Base-by-base conservation (phyloP, 2,888 invertebrate species). In the Drosophila eohydei region DNA sequence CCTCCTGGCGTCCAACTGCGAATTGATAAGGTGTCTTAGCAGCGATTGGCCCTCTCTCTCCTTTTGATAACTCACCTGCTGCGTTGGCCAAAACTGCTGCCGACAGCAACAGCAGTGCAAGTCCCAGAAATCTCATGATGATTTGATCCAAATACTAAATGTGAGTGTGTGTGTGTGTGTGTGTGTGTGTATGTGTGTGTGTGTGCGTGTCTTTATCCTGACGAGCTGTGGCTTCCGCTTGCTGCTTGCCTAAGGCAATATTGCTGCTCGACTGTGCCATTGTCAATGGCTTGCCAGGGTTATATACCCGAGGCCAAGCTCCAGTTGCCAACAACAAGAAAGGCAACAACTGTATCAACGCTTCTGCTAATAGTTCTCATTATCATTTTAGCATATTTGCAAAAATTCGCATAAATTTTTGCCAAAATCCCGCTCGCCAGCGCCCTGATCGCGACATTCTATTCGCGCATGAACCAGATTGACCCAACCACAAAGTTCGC, bases 321-420 rank as follows among this genome's bases (percentile, higher is more conserved):
- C 71, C 68, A 72, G 62, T 74, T 77, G 58, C 36, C 72, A 71
- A 64, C 71, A 60, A 59, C 61, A 61, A 66, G 63, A 43, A 66
- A 66, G 69, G 61, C 69, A 56, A 54, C 63, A 61, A 66, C 66
- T 55, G 71, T 57, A 48, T 59, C 50, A 74, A 26, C 63, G 46
- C 57, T 44, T 51, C 43, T 60, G 55, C 63, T 60, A 68, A 78
- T 60, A 68, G 64, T 75, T 69, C 83, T 88, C 83, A 88, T 84
- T 83, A 88, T 71, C 88, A 83, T 85, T 80, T 87, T 75, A 50
- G 78, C 70, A 68, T 74, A 76, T 83, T 81, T 73, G 75, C 88
- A 74, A 72, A 69, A 62, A 68, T 74, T 67, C 83, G 88, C 83
- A 88, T 83, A 80, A 83, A 83, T 30, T 50, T 30, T 69, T 4